phyloP scores from a whole-genome alignment of 2,113 vertebrate species.

The Corydoras maculifer region DNA sequence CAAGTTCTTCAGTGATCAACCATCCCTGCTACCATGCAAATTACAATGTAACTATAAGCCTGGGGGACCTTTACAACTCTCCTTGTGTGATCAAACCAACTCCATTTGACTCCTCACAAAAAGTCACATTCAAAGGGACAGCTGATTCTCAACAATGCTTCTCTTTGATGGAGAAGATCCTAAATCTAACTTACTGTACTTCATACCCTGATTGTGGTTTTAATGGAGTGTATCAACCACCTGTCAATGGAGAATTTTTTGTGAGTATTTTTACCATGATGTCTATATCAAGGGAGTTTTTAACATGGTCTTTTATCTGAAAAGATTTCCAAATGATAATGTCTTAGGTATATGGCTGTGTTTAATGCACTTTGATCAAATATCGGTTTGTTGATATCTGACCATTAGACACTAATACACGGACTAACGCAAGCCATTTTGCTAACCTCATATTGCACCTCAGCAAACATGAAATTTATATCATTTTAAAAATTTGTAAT shows the following conservation, averaged over 20 bases:
- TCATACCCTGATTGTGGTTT: slow-evolving; percentile 58
- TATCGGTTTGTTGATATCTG: neutral
- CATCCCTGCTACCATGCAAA: slow-evolving; percentile 67
- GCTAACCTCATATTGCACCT: too few relatives aligned
- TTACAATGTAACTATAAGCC: slow-evolving; percentile 44
- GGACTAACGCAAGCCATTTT: neutral
- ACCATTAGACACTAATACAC: neutral
- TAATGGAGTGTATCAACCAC: slow-evolving; percentile 60
- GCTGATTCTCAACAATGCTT: slow-evolving; percentile 49
- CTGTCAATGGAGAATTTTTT: slow-evolving; percentile 55
- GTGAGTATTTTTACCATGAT: slow-evolving; percentile 50
- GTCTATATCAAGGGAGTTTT: neutral
- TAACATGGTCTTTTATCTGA: neutral
- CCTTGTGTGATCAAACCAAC: slow-evolving; percentile 46
- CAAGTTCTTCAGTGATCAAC: neutral
- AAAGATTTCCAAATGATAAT: neutral
- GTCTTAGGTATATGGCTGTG: too few relatives aligned
- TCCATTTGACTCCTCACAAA: neutral
- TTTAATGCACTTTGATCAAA: too few relatives aligned
- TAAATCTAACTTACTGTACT: slow-evolving; percentile 54
- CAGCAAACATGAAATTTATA: too few relatives aligned
- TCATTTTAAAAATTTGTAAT: too few relatives aligned
- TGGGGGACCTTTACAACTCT: slow-evolving; percentile 48
- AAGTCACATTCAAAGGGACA: slow-evolving; percentile 54
- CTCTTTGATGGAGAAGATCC: slow-evolving; percentile 47